Evolutionary conservation across 2,888 invertebrate species (phyloP).

Genomic region (Aleiodes alternator): DNA sequence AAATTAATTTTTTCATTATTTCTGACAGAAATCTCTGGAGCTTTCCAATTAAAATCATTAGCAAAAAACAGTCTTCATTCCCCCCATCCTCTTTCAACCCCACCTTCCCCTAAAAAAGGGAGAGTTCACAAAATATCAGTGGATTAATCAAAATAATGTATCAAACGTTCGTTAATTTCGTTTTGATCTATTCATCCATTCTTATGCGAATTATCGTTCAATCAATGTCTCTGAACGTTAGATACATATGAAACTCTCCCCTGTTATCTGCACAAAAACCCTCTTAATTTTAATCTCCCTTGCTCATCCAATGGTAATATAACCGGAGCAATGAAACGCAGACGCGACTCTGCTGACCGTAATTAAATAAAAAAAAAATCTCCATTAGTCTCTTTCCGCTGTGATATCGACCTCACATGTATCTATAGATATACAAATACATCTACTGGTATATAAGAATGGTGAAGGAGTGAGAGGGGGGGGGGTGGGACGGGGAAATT

Average conservation of each 20-base stretch:
- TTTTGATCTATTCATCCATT: slow-evolving; percentile 4
- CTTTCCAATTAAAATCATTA: too few relatives aligned
- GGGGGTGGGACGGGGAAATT: neutral
- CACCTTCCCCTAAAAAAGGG: too few relatives aligned
- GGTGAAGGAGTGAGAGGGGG: neutral
- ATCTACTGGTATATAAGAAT: slow-evolving; percentile 10
- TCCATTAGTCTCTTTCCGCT: slow-evolving; percentile 29
- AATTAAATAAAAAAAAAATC: slow-evolving; percentile 34
- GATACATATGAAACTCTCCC: neutral
- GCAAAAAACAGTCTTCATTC: too few relatives aligned
- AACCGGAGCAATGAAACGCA: slow-evolving; percentile 30
- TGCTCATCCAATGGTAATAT: slow-evolving; percentile 20
- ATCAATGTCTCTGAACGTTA: slow-evolving; percentile 30
- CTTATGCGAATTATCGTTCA: slow-evolving; percentile 17
- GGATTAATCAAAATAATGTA: slow-evolving; percentile 18
- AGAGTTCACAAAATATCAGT: neutral
- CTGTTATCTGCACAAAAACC: neutral
- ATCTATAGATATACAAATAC: neutral
- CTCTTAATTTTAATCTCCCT: slow-evolving; percentile 16
- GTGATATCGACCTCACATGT: slow-evolving; percentile 14
- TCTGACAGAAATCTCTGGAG: too few relatives aligned
- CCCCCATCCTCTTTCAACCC: too few relatives aligned
- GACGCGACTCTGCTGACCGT: slow-evolving; percentile 18
- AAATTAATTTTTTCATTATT: too few relatives aligned
- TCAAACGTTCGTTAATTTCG: neutral